Evolutionary conservation across 2,113 vertebrate genomes (phyloP), one percentile per base, ranked within the genome.

Genomic region (Pavo muticus): DNA sequence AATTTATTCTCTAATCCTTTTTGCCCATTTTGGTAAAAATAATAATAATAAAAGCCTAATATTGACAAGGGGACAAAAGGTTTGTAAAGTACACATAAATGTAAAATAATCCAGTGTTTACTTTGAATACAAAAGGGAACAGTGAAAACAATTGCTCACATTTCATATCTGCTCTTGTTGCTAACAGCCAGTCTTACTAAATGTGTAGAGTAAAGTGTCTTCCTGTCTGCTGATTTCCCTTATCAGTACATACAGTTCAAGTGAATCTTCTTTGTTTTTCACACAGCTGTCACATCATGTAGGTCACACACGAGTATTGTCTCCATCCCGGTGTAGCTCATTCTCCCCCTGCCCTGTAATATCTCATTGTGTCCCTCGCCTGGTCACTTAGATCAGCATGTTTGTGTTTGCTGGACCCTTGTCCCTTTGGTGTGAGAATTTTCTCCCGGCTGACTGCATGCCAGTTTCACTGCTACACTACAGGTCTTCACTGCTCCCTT

Each of bases 1-100:
- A 88, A 73, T 89, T 64, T 82, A 56, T 89, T 75, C 48, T 92
- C 48, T 84, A 69, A 84, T 90, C 18, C 9, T 76, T 93, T 87
- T 84, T 92, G 52, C 32, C 47, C 6, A 1, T 90, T 97, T 85
- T 88, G 32, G 9, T 85, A 90, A 83, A 86, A 87, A 74, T 69
- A 84, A 57, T 73, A 84, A 44, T 15, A 91, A 63, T 37, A 83
- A 69, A 19, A 64, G 20, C 30, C n/a, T 9, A 2, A 77, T 87
- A 24, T 40, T 79, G 63, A 25, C 25, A 69, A 32, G 44, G 7
- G 3, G 64, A 87, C 75, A 85, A 35, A 83, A 91, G 19, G 7
- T 52, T 87, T 85, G 56, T 79, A 67, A 67, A 74, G 14, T n/a
- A 54, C 68, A 12, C 72, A 57, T 32, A 80, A 57, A 56, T 78